Conservation (phyloP, 2,113 vertebrate species). For the Petrocephalus zakoni region DNA sequence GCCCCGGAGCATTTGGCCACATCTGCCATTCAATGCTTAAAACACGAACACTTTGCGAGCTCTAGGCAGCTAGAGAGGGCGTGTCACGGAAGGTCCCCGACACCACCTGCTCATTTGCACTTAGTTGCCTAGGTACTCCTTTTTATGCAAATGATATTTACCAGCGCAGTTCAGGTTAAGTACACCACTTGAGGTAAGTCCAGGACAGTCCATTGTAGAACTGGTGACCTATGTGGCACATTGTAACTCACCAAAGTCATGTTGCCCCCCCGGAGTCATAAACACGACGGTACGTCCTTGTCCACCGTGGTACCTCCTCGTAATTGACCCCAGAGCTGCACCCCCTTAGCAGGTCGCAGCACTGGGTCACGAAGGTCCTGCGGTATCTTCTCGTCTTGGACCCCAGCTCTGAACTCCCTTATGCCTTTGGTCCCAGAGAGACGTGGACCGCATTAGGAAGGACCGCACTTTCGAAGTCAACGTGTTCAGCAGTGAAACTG, state of each 20-base stretch:
- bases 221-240: background rate
- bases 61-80: background rate
- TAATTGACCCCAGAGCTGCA: background rate
- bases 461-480: conserved; percentile 32
- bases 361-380: background rate
- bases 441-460: conserved; percentile 16
- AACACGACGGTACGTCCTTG: background rate
- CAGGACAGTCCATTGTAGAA: background rate
- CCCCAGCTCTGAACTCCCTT: background rate
- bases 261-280: background rate
- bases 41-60: background rate
- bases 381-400: background rate
- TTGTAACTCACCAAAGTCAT: background rate
- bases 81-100: background rate
- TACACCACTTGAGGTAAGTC: background rate
- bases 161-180: background rate
- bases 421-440: background rate
- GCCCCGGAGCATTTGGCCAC: background rate
- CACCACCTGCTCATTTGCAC: background rate
- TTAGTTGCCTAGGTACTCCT: conserved; percentile 14
- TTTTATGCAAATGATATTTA: background rate
- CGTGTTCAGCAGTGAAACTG: conserved; percentile 36
- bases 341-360: background rate
- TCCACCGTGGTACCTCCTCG: too few species aligned
- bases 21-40: background rate